phyloP scores from a whole-genome alignment of 2,797 vertebrate genomes.

The Gallirallus australis region DNA sequence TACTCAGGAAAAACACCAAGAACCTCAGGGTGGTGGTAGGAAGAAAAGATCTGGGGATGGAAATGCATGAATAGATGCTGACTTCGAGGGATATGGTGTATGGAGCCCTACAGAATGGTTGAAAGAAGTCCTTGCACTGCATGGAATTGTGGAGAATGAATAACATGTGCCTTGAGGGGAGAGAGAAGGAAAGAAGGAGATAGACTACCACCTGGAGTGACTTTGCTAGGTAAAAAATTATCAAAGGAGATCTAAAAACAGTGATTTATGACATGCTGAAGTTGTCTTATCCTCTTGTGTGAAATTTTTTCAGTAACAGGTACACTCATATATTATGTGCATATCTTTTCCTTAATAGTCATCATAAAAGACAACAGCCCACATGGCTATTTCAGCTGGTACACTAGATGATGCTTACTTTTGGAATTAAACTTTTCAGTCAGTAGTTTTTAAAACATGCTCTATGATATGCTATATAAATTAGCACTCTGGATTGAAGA shows the following conservation, averaged over 20 bases:
- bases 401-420: neutral
- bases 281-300: neutral
- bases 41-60: neutral
- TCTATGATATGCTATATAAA: neutral
- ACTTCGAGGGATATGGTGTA: neutral
- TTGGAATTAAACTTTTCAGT: neutral
- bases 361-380: neutral
- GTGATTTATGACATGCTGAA: neutral
- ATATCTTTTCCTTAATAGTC: neutral
- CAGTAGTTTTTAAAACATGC: neutral
- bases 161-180: neutral
- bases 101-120: neutral
- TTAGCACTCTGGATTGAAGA: neutral
- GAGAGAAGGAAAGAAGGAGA: neutral
- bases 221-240: neutral
- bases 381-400: neutral
- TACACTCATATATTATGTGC: neutral
- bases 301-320: neutral
- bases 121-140: neutral
- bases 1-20: neutral
- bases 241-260: neutral
- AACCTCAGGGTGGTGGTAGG: neutral
- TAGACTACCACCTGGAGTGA: neutral
- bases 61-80: neutral
- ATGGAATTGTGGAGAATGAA: rapidly evolving